These are phyloP conservation scores for Drosophila fuyamai DNA, from an alignment of 1,140 invertebrate genomes.

Conservation along the genomic window DNA sequence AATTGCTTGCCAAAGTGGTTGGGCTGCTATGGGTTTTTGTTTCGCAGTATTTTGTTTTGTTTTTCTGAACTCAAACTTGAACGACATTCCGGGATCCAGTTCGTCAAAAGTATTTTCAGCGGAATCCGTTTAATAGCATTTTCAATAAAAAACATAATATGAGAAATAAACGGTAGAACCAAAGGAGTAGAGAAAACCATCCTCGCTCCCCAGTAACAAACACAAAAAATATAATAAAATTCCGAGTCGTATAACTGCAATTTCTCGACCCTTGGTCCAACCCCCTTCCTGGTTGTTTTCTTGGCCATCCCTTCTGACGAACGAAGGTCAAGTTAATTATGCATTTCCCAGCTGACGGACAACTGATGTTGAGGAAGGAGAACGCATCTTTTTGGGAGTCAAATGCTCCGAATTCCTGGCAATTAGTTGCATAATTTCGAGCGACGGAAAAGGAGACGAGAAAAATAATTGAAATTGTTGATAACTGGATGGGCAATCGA, in stretches of 20 bases:
- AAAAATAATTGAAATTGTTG: slow-evolving; percentile 71
- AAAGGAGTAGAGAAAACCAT: slow-evolving; percentile 9
- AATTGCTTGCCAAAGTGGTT: slow-evolving; percentile 35
- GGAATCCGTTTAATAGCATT: slow-evolving; percentile 54
- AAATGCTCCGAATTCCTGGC: slow-evolving; percentile 66
- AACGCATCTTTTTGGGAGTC: slow-evolving; percentile 46
- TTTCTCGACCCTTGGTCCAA: slow-evolving; percentile 21
- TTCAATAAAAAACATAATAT: slow-evolving; percentile 38
- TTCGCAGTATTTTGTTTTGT: slow-evolving; percentile 7
- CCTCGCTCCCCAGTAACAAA: slow-evolving; percentile 1
- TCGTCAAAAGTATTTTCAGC: slow-evolving; percentile 43
- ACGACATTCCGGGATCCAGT: slow-evolving; percentile 39
- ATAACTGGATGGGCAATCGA: slow-evolving; percentile 60
- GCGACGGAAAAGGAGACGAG: slow-evolving; percentile 19
- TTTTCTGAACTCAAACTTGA: slow-evolving; percentile 15
- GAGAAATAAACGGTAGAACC: slow-evolving; percentile 10
- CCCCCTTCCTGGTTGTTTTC: slow-evolving; percentile 1
- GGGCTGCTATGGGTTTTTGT: slow-evolving; percentile 7
- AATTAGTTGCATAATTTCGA: slow-evolving; percentile 79
- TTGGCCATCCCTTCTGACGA: slow-evolving; percentile 15
- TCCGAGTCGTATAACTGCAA: slow-evolving; percentile 41
- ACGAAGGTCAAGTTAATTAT: slow-evolving; percentile 74
- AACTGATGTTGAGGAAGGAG: slow-evolving; percentile 3
- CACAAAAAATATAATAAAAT: slow-evolving; percentile 30
- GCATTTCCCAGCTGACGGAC: slow-evolving; percentile 71